Conservation (phyloP, 2,888 invertebrate genomes). For the Dyspetes luteomarginatus region DNA sequence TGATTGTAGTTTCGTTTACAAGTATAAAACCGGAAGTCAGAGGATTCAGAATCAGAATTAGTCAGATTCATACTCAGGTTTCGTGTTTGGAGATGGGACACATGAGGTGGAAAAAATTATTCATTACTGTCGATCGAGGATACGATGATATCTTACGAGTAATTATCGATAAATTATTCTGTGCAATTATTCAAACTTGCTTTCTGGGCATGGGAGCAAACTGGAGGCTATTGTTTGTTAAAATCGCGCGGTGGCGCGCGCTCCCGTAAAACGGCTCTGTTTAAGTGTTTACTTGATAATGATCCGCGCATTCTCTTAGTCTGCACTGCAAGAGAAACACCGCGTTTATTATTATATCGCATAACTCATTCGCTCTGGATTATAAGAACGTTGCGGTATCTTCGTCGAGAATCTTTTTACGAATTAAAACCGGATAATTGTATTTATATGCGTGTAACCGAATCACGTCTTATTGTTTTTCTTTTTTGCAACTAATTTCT, state of each 20-base stretch:
- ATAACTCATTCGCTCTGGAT: slow-evolving; percentile 54
- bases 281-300: slow-evolving; percentile 57
- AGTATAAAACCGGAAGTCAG: too few relatives aligned
- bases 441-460: slow-evolving; percentile 8
- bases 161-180: slow-evolving; percentile 63
- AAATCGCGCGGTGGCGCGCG: slow-evolving; percentile 40
- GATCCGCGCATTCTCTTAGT: slow-evolving; percentile 33
- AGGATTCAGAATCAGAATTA: too few relatives aligned
- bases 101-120: slow-evolving; percentile 11
- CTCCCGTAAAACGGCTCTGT: slow-evolving; percentile 60
- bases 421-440: slow-evolving; percentile 35
- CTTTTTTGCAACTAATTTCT: neutral
- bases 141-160: slow-evolving; percentile 50
- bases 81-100: slow-evolving; percentile 15
- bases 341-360: slow-evolving; percentile 55
- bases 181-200: slow-evolving; percentile 51
- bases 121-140: slow-evolving; percentile 18
- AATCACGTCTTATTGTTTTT: neutral
- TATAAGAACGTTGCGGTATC: slow-evolving; percentile 37
- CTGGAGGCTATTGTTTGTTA: slow-evolving; percentile 56
- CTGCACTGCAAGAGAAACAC: slow-evolving; percentile 51
- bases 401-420: slow-evolving; percentile 32
- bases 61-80: too few relatives aligned
- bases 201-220: slow-evolving; percentile 52
- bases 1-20: too few relatives aligned